These are phyloP conservation scores for Sepioteuthis lessoniana DNA, from an alignment of 2,888 invertebrate species.

Conservation along the genomic window DNA sequence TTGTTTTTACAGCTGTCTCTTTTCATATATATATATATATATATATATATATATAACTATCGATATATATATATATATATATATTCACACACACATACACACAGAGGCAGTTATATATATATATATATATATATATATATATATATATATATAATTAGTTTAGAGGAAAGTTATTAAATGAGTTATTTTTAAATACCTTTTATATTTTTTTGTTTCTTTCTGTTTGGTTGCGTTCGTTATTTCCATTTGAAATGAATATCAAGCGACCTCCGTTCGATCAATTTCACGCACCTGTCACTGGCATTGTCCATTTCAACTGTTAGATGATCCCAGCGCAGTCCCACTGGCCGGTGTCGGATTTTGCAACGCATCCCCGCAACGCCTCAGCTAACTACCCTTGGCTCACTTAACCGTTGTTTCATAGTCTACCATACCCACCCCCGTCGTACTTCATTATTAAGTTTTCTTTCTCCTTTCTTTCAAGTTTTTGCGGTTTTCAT, in stretches of 20 bases:
- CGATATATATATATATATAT: background rate
- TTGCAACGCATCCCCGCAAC: background rate
- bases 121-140: background rate
- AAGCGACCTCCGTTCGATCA: background rate
- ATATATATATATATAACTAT: too few relatives aligned
- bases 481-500: background rate
- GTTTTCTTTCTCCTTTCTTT: background rate
- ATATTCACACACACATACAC: background rate
- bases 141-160: too few relatives aligned
- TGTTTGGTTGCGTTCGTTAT: background rate
- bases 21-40: too few relatives aligned
- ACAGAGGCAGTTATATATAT: background rate
- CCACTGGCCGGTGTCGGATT: constrained; percentile 33
- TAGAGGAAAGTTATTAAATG: too few relatives aligned
- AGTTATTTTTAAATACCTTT: too few relatives aligned
- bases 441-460: too few relatives aligned
- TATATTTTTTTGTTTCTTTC: background rate
- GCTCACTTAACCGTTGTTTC: background rate
- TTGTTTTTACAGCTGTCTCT: too few relatives aligned
- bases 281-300: background rate
- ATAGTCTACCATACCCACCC: background rate
- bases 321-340: background rate
- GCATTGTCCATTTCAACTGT: constrained; percentile 33
- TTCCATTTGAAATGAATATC: constrained; percentile 19
- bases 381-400: background rate